Conservation (phyloP, 2,888 invertebrate species). For the Spialia ferax region DNA sequence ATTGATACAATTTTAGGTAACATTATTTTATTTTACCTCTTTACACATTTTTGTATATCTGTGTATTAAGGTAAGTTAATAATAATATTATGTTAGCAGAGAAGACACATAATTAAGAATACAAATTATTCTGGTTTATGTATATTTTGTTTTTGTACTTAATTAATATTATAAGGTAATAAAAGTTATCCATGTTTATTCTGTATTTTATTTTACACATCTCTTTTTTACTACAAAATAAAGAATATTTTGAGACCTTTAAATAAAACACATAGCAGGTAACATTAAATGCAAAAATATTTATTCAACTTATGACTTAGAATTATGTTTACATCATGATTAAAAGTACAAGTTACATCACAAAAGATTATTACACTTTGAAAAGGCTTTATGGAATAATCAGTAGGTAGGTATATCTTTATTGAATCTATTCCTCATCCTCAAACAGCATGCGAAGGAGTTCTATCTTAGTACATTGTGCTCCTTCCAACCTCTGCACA, state of each 20-base stretch:
- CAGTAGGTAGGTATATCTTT: background rate
- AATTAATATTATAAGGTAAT: background rate
- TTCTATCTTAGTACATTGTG: slow-evolving; percentile 90
- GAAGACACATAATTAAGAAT: too few species aligned
- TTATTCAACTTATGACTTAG: slow-evolving; percentile 16
- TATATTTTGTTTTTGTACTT: background rate
- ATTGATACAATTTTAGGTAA: too few species aligned
- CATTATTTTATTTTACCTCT: too few species aligned
- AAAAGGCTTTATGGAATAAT: background rate
- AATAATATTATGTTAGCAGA: too few species aligned
- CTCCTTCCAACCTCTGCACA: slow-evolving; percentile 92
- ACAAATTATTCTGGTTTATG: too few species aligned
- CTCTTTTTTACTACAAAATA: background rate
- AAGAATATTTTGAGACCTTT: background rate
- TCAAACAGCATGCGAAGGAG: slow-evolving; percentile 93
- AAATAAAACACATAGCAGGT: background rate
- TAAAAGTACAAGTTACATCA: background rate
- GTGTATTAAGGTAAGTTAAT: too few species aligned
- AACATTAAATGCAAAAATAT: slow-evolving; percentile 24
- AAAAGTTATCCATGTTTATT: background rate
- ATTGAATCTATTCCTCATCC: slow-evolving; percentile 86
- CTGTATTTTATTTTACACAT: background rate
- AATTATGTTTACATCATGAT: slow-evolving; percentile 10
- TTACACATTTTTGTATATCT: too few species aligned
- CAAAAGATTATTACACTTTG: background rate